Evolutionary conservation across 64 coral and sea anemone species (phyloP), one percentile per base, ranked within the genome.

Genomic region (Pocillopora damicornis): DNA sequence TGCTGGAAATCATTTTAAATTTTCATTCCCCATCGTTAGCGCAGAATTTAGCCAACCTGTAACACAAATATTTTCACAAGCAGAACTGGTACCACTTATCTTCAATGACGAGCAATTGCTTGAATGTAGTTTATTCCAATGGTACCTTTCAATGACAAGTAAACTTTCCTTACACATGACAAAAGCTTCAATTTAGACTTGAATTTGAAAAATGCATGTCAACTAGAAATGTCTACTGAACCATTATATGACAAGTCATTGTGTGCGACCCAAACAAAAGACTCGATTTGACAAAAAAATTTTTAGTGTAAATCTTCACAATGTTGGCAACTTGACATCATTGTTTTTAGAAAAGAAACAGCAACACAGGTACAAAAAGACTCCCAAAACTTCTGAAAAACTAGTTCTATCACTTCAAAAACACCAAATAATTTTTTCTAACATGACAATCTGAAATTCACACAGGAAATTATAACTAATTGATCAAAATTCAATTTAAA

Each of bases 271-370:
- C 15, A 11, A 35, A 26, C 15, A 81, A 35, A 18, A 81, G 79
- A 61, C 16, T 35, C n/a, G 13, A 37, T 57, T 73, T 51, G 64
- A 71, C 22, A 58, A 72, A 71, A 67, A 20, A 71, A 15, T 62
- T 4, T 16, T 9, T 35, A 38, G 60, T 37, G 9, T 3, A 23
- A 71, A 10, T 71, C n/a, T 22, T 83, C 37, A 66, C 14, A 83
- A 83, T 68, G 35, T 73, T 85, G 81, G 81, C 81, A 83, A 68
- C 20, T 83, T 83, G 61, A 65, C 80, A 65, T 65, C 22, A 85
- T 85, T 85, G 65, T 72, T 22, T 1, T 71, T 15, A 26, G 72
- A 73, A 30, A 51, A 26, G 71, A 73, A 58, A 36, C 22, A 57
- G 81, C 34, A 15, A 13, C 58, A 72, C 81, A 72, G 65, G 65